Evolutionary conservation across 2,113 vertebrate genomes (phyloP).

Genomic region (Crotophaga sulcirostris): DNA sequence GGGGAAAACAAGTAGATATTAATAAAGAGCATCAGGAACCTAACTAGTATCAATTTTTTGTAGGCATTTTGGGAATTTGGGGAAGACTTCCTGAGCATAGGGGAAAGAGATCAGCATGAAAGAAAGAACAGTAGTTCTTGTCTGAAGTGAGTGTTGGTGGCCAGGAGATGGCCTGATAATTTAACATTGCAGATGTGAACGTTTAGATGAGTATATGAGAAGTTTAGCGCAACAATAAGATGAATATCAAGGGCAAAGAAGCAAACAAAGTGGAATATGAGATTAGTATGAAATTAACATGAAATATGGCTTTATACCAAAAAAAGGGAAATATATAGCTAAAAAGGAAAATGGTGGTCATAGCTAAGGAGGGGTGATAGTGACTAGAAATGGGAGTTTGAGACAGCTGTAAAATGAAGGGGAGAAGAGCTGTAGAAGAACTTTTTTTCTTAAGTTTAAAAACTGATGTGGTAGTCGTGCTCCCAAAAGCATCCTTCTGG

Average conservation of each 20-base stretch:
- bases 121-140: not conserved
- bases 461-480: not conserved
- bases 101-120: not conserved
- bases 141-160: not conserved
- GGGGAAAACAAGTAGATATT: not conserved
- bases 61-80: not conserved
- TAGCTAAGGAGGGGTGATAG: not conserved
- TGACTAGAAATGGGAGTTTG: not conserved
- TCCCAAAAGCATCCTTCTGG: not conserved
- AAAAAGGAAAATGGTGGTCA: not conserved
- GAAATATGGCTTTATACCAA: not conserved
- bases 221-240: not conserved
- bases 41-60: not conserved
- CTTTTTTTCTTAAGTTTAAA: not conserved
- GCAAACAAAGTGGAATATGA: not conserved
- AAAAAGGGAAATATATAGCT: not conserved
- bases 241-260: not conserved
- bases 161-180: not conserved
- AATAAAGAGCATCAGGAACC: not conserved
- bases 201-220: not conserved
- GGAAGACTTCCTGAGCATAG: not conserved
- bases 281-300: not conserved
- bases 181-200: not conserved
- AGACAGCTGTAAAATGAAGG: not conserved
- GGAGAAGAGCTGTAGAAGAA: not conserved